phyloP scores from a whole-genome alignment of 2,888 invertebrate genomes.

The Imbricaverruca yamaguchii region DNA sequence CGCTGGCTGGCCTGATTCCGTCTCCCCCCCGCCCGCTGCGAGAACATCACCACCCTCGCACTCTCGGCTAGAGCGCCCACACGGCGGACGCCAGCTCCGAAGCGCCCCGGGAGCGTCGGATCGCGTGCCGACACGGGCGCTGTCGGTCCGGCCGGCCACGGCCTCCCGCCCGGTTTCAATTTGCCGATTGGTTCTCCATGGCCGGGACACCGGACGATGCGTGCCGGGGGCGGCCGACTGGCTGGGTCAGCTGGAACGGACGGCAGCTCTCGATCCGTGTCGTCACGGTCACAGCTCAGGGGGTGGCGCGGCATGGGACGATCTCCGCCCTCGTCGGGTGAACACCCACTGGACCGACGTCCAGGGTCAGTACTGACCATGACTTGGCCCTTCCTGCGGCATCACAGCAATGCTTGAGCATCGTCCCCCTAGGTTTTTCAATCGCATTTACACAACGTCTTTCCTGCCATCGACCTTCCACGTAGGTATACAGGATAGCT shows the following conservation, averaged over 20 bases:
- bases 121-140: neutral
- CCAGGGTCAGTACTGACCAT: neutral
- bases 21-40: neutral
- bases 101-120: too few species aligned
- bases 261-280: too few species aligned
- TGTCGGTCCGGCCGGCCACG: neutral
- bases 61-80: neutral
- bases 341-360: neutral
- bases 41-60: neutral
- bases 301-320: neutral
- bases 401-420: too few species aligned
- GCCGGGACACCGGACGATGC: neutral
- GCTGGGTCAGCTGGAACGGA: neutral
- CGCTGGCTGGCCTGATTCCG: neutral
- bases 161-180: neutral
- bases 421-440: too few species aligned
- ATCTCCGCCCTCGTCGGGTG: neutral
- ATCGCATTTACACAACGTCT: too few species aligned
- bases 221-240: neutral
- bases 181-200: constrained; percentile 1
- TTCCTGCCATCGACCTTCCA: too few species aligned
- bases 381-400: neutral
- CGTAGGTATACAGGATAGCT: too few species aligned
- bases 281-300: neutral
- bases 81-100: neutral